Conservation (phyloP, 2,113 vertebrate genomes). For the Colaptes auratus region DNA sequence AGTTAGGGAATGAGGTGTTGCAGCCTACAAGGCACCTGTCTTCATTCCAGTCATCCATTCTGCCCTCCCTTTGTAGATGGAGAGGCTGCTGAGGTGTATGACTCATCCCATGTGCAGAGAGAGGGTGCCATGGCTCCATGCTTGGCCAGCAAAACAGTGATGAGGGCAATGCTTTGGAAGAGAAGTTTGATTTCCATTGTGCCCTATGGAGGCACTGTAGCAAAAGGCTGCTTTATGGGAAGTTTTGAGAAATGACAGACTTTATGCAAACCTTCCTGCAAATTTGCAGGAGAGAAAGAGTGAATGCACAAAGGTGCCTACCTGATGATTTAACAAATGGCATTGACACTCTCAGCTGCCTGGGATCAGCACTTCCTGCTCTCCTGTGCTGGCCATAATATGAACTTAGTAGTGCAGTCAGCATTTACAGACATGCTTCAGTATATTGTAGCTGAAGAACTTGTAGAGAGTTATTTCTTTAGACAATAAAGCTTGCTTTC, state of each 20-base stretch:
- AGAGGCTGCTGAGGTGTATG: fast-evolving
- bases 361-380: background rate
- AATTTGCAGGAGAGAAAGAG: background rate
- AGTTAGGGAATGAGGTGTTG: fast-evolving
- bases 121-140: fast-evolving
- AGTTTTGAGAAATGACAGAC: background rate
- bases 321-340: background rate
- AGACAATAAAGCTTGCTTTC: slow-evolving; percentile 5
- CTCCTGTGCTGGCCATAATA: background rate
- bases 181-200: background rate
- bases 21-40: background rate
- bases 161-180: fast-evolving
- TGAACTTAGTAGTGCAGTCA: slow-evolving; percentile 14
- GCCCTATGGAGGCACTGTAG: background rate
- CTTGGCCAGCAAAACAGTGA: fast-evolving
- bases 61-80: fast-evolving
- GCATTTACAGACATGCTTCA: background rate
- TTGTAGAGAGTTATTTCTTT: slow-evolving; percentile 26
- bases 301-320: background rate
- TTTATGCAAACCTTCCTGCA: background rate
- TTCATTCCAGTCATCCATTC: background rate
- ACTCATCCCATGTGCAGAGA: fast-evolving
- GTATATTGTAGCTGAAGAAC: background rate
- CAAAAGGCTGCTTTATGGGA: fast-evolving
- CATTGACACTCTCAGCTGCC: background rate